Evolutionary conservation across 2,797 vertebrate genomes (phyloP).

Genomic region (Brachymystax lenok): DNA sequence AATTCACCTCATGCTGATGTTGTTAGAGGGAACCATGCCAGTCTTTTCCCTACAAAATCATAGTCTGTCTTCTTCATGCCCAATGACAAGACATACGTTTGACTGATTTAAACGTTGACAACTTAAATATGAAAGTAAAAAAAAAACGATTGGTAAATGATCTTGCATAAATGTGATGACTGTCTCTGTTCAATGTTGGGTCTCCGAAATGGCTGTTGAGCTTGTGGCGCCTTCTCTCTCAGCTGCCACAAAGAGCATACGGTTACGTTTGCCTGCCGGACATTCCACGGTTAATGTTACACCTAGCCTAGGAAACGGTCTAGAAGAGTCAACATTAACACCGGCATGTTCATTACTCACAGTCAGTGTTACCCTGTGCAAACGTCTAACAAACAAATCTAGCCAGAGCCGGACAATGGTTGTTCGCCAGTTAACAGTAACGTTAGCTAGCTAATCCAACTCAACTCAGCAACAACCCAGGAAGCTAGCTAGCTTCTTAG

Average conservation of each 20-base stretch:
- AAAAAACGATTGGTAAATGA: background rate
- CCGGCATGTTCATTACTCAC: no score
- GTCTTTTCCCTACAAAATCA: no score
- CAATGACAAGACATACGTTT: no score
- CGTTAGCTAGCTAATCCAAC: background rate
- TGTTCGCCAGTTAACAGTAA: background rate
- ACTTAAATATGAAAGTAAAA: background rate
- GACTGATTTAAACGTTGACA: no score
- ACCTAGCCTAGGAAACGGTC: no score
- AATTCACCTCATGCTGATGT: background rate
- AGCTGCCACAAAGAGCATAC: background rate
- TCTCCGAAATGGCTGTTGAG: background rate
- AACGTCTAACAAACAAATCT: no score
- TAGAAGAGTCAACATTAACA: background rate
- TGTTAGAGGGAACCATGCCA: background rate
- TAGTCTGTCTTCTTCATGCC: no score
- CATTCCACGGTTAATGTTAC: no score
- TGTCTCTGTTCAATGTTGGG: background rate
- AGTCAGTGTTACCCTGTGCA: no score
- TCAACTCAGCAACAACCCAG: background rate
- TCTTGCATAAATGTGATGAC: background rate
- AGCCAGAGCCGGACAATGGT: no score
- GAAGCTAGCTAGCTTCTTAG: background rate
- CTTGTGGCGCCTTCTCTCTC: background rate
- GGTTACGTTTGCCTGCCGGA: background rate